Evolutionary conservation across 2,113 vertebrate genomes (phyloP).

Genomic region (Athene cunicularia): DNA sequence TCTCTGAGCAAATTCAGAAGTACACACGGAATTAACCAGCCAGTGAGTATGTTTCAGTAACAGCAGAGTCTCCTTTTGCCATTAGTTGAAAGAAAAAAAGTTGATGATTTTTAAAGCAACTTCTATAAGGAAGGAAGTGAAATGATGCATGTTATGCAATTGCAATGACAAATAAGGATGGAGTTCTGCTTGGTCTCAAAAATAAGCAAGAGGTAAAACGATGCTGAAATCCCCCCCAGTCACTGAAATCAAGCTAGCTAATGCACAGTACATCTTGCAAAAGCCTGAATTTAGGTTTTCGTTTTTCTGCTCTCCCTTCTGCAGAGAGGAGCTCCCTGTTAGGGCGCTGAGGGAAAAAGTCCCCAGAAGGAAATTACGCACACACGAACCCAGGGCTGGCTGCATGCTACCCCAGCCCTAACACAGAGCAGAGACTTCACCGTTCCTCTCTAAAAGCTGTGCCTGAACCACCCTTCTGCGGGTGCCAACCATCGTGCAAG

Average conservation of each 20-base stretch:
- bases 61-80: background rate
- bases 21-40: background rate
- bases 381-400: background rate
- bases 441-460: accelerated
- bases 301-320: background rate
- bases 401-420: accelerated
- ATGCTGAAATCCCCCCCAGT: background rate
- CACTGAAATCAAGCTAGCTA: background rate
- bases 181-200: background rate
- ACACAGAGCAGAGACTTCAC: background rate
- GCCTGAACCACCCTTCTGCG: accelerated
- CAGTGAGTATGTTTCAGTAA: background rate
- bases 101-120: background rate
- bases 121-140: background rate
- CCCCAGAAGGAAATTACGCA: background rate
- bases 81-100: background rate
- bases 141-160: background rate
- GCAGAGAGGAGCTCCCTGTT: background rate
- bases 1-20: background rate
- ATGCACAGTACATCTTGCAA: accelerated
- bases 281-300: background rate
- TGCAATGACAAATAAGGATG: background rate
- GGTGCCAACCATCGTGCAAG: background rate
- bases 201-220: background rate
- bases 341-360: background rate